Conservation (phyloP, 1,140 invertebrate species). For the Homarus americanus region DNA sequence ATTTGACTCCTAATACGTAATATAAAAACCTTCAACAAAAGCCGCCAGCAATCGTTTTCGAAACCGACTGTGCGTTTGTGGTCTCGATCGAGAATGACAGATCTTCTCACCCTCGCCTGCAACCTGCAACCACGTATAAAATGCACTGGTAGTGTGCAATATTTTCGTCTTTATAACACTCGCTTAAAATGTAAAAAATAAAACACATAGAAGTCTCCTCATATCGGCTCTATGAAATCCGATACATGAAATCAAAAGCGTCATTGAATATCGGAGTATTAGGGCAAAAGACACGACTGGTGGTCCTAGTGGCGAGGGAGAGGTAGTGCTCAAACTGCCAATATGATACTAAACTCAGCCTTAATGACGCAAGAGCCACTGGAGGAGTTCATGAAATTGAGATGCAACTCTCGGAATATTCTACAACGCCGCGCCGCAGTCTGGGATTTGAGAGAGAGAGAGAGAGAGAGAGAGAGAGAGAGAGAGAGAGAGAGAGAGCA, state of each 20-base stretch:
- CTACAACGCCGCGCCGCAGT: neutral
- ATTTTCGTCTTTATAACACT: too few relatives aligned
- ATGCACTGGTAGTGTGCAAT: too few relatives aligned
- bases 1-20: too few relatives aligned
- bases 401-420: neutral
- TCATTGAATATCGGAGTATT: neutral
- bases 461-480: conserved; percentile 3
- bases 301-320: neutral
- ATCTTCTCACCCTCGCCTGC: too few relatives aligned
- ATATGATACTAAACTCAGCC: neutral
- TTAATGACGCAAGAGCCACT: neutral
- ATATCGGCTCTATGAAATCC: neutral
- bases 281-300: neutral
- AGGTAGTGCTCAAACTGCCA: neutral
- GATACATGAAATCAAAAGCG: neutral
- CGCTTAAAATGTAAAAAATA: too few relatives aligned
- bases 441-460: neutral
- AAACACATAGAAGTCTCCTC: too few relatives aligned
- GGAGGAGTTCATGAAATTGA: neutral
- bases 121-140: too few relatives aligned
- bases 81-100: too few relatives aligned
- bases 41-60: too few relatives aligned
- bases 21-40: too few relatives aligned
- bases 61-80: too few relatives aligned
- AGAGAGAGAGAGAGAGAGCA: neutral